Evolutionary conservation across 2,888 invertebrate genomes (phyloP).

Genomic region (Timema podura): DNA sequence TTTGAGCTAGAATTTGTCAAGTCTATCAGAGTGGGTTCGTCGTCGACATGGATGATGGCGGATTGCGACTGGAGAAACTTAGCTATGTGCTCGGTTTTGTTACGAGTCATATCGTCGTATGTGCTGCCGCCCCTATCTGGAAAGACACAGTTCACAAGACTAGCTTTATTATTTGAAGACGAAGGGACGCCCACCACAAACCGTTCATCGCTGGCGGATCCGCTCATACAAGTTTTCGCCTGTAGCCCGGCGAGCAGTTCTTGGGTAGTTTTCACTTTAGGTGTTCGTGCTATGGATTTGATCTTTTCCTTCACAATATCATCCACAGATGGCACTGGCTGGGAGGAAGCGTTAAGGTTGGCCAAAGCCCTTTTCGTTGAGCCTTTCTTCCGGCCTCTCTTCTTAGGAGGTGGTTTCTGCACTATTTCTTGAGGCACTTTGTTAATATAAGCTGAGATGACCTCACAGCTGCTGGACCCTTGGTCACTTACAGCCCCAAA

Average conservation of each 20-base stretch:
- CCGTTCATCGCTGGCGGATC: constrained; percentile 40
- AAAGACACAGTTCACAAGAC: constrained; percentile 34
- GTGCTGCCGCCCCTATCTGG: constrained; percentile 24
- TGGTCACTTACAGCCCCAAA: constrained; percentile 33
- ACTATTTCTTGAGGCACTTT: constrained; percentile 24
- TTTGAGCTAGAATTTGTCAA: not conserved
- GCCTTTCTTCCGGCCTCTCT: constrained; percentile 57
- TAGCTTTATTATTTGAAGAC: constrained; percentile 33
- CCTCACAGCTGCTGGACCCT: constrained; percentile 24
- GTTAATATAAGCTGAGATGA: constrained; percentile 15
- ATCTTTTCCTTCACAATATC: constrained; percentile 54
- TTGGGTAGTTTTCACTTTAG: constrained; percentile 71
- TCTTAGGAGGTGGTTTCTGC: constrained; percentile 45
- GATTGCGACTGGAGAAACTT: constrained; percentile 41
- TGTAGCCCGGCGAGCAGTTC: constrained; percentile 75
- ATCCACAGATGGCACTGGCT: constrained; percentile 34
- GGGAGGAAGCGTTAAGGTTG: constrained; percentile 6
- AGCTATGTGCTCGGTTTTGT: constrained; percentile 43
- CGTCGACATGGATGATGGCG: constrained; percentile 26
- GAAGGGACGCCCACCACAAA: constrained; percentile 12
- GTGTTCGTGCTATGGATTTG: constrained; percentile 56
- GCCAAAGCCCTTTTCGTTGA: constrained; percentile 44
- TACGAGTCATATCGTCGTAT: constrained; percentile 41
- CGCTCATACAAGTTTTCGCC: constrained; percentile 47
- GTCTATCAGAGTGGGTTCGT: constrained; percentile 15